Percentiles rank a stretch among this genome's conserved stretches.
These are phyloP conservation scores for Tragelaphus imberbis DNA, from an alignment of 2,113 vertebrate species.

Conservation along the genomic window DNA sequence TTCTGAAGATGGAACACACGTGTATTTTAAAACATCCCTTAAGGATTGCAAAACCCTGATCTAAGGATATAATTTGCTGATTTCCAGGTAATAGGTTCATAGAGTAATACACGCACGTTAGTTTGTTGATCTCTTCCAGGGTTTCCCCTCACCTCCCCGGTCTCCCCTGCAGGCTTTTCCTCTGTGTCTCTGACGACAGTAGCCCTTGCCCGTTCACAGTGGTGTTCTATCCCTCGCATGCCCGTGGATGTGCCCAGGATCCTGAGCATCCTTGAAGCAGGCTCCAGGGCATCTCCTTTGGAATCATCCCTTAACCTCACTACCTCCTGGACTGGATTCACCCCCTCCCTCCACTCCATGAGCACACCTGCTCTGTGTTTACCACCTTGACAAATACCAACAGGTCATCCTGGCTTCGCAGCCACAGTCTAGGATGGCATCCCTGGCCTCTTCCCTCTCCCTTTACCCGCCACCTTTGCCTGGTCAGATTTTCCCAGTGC, in stretches of 20 bases:
- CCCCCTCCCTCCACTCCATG: not conserved
- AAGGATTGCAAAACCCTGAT: not conserved
- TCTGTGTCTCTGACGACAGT: not conserved
- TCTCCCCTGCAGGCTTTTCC: not conserved
- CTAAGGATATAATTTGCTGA: not conserved
- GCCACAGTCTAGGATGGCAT: not conserved
- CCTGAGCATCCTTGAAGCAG: accelerated
- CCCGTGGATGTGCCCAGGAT: accelerated
- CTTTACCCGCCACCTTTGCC: not conserved
- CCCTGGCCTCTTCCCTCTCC: not conserved
- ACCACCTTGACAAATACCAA: too few species aligned
- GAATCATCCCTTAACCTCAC: not conserved
- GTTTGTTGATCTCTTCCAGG: not conserved
- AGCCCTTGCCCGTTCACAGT: not conserved
- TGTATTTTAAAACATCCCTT: not conserved
- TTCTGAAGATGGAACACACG: not conserved
- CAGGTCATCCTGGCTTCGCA: not conserved
- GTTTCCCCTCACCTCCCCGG: not conserved
- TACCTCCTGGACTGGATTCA: accelerated
- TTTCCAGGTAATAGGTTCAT: not conserved
- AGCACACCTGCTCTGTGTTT: too few species aligned
- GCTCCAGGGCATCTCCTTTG: not conserved
- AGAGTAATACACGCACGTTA: not conserved
- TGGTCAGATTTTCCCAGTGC: not conserved
- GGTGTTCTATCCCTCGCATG: not conserved